These are phyloP conservation scores for Miniopterus natalensis DNA, from an alignment of 2,113 vertebrate genomes.

Conservation along the genomic window DNA sequence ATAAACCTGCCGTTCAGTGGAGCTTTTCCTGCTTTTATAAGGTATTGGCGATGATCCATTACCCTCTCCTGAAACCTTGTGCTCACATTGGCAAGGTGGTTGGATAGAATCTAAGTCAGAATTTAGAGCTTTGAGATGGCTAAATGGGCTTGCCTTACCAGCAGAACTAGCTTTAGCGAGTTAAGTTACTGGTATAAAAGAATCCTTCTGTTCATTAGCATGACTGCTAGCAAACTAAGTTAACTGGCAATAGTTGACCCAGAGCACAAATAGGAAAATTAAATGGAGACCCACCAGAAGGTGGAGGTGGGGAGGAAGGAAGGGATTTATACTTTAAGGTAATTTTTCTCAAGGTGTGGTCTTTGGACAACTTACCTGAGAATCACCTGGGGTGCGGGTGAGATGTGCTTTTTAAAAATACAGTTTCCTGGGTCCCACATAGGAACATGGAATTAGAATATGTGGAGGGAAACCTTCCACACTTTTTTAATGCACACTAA, in stretches of 20 bases:
- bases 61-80: not conserved
- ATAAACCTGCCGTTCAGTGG: rapidly evolving
- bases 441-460: not conserved
- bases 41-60: rapidly evolving
- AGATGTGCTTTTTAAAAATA: not conserved
- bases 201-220: not conserved
- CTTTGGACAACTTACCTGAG: not conserved
- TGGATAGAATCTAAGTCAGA: not conserved
- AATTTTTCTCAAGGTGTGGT: not conserved
- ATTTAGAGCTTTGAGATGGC: not conserved
- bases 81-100: not conserved
- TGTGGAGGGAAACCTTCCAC: not conserved
- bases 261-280: not conserved
- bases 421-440: not conserved
- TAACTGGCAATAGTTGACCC: not conserved
- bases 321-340: not conserved
- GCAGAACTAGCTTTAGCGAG: not conserved
- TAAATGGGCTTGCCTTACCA: not conserved
- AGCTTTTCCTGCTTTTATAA: not conserved
- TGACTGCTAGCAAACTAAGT: not conserved
- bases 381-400: not conserved
- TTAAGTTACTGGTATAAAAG: not conserved
- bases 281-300: not conserved
- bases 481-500: not conserved
- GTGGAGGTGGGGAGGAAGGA: not conserved